Base-by-base conservation (phyloP, 2,888 invertebrate genomes). In the Amiota communis region DNA sequence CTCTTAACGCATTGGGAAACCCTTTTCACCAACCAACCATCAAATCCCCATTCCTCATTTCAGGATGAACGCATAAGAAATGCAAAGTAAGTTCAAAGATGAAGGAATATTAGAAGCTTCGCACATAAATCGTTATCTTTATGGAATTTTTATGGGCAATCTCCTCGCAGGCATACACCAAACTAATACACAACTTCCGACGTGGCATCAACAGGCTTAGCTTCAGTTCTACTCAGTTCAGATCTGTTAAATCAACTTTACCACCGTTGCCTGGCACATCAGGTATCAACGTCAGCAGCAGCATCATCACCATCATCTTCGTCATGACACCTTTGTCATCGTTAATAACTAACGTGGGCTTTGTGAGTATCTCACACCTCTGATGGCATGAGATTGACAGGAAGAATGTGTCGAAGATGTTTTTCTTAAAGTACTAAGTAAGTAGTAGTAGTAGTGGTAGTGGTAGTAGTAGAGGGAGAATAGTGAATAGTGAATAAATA, bases 101-200 rank as follows among this genome's bases (percentile, higher is more conserved):
- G 36, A 36, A 46, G 10, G n/a, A 64, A 69, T 53, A 63, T 57
- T 47, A 47, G 57, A 2, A 47, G 20, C 11, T 57, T 82, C 73
- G 73, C 73, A 79, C 81, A 85, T 86, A 86, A 86, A 87, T 86
- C 83, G 86, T 81, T 86, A 86, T 86, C 86, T 86, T 86, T 87
- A 87, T 87, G 85, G 86, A 87, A 85, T 86, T 87, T 86, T 86
- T 86, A 87, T 86, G 87, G 87, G 84, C 86, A 87, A 86, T 86
- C 87, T 86, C 86, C 86, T 86, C 70, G 84, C 83, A 87, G 86
- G 80, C 83, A 80, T 79, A 79, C 77, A 75, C 78, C 63, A 75
- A 80, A 82, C 86, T 87, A 86, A 87, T 86, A 86, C 83, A 83
- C 68, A 73, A 81, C 82, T 86, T 86, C 86, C 87, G 85, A 12